Evolutionary conservation across 2,888 invertebrate species (phyloP).

Genomic region (Amphiduros pacificus): DNA sequence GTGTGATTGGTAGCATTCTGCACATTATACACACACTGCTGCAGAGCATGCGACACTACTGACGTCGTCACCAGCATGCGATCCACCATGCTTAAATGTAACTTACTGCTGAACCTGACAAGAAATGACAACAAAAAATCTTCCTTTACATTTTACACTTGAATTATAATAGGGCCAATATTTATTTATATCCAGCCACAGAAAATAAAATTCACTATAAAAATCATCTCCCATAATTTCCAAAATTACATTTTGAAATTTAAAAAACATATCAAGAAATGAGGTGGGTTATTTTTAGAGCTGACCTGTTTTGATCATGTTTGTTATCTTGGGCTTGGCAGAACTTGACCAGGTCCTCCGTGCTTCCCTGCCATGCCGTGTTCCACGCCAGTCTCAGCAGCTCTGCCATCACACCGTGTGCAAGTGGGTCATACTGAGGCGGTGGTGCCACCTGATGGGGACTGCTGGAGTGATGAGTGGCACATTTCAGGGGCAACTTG

Average conservation of each 20-base stretch:
- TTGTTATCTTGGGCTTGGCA: slow-evolving; percentile 28
- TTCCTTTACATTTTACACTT: no score
- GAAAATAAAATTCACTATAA: no score
- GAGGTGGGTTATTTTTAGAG: no score
- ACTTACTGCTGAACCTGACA: slow-evolving; percentile 20
- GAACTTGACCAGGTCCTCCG: slow-evolving; percentile 39
- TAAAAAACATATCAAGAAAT: no score
- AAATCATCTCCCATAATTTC: no score
- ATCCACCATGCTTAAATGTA: slow-evolving; percentile 41
- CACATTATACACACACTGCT: slow-evolving; percentile 39
- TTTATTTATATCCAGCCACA: no score
- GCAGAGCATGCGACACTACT: slow-evolving; percentile 40
- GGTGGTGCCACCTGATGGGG: slow-evolving; percentile 38
- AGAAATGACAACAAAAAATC: background rate
- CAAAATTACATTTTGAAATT: no score
- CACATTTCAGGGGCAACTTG: slow-evolving; percentile 47
- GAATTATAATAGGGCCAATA: no score
- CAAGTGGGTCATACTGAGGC: slow-evolving; percentile 39
- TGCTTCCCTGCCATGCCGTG: slow-evolving; percentile 50
- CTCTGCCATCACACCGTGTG: slow-evolving; percentile 39
- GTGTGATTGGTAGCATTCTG: slow-evolving; percentile 50
- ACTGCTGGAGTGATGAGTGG: slow-evolving; percentile 44
- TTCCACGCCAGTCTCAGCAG: slow-evolving; percentile 53
- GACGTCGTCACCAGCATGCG: slow-evolving; percentile 37
- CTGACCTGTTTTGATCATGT: no score